Percentiles rank a stretch among this genome's conserved stretches.
Conservation (phyloP, 1,140 invertebrate species). For the Euwallacea similis region DNA sequence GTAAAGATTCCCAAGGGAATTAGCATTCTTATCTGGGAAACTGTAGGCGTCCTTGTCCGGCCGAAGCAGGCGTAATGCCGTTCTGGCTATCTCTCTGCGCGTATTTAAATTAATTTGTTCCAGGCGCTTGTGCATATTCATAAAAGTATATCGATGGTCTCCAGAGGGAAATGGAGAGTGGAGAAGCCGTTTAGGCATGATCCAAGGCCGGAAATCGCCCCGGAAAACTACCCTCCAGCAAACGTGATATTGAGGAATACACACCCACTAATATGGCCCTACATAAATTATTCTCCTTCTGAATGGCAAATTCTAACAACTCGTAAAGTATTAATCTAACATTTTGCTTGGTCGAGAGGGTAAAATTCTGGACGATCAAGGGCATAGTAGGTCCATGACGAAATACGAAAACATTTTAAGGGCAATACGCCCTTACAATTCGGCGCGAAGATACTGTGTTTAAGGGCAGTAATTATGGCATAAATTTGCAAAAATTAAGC, state of each 20-base stretch:
- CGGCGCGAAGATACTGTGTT: constrained; percentile 33
- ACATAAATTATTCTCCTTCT: too few species aligned
- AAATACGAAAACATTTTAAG: constrained; percentile 39
- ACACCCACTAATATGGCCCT: too few species aligned
- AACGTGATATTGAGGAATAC: too few species aligned
- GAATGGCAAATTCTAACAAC: not conserved
- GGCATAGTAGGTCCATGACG: constrained; percentile 11
- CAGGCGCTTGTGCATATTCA: constrained; percentile 43
- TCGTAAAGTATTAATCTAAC: not conserved
- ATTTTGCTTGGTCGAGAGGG: too few species aligned
- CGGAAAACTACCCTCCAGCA: too few species aligned
- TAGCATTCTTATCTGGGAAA: constrained; percentile 25
- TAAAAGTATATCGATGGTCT: constrained; percentile 45
- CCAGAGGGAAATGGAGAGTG: constrained; percentile 20
- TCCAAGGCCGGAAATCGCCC: too few species aligned
- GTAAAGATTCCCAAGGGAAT: constrained; percentile 26
- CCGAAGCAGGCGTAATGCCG: constrained; percentile 24
- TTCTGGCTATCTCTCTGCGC: constrained; percentile 32
- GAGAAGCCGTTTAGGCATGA: not conserved
- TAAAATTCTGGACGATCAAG: not conserved
- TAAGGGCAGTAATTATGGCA: constrained; percentile 38
- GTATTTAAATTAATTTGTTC: constrained; percentile 43
- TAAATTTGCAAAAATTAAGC: constrained; percentile 40
- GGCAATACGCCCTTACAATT: constrained; percentile 37
- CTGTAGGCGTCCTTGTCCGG: constrained; percentile 23